A percentile compares a stretch with the other conserved stretches of the same genome.
These are phyloP conservation scores for Ephestia elutella DNA, from an alignment of 1,140 invertebrate species.

Conservation along the genomic window DNA sequence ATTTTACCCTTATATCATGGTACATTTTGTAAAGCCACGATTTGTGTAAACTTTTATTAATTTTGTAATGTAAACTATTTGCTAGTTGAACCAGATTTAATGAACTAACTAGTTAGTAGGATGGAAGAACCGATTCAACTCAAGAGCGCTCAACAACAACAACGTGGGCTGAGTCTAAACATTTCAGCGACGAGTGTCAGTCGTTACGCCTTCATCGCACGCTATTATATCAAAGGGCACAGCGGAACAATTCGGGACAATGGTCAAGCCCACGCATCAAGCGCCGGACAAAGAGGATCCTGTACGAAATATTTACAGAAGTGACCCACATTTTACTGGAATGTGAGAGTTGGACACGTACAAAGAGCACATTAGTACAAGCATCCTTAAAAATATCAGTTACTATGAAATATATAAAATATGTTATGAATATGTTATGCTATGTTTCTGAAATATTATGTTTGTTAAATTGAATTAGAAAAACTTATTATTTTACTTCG, in stretches of 20 bases:
- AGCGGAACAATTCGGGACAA: conserved; percentile 26
- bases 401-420: too few relatives aligned
- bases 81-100: too few relatives aligned
- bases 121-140: too few relatives aligned
- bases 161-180: neutral
- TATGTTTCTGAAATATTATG: too few relatives aligned
- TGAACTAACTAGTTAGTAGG: too few relatives aligned
- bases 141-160: neutral
- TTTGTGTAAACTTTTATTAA: too few relatives aligned
- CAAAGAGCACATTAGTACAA: conserved; percentile 31
- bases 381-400: neutral
- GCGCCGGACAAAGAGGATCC: conserved; percentile 32
- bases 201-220: conserved; percentile 18
- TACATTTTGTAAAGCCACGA: too few relatives aligned
- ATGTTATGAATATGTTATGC: too few relatives aligned
- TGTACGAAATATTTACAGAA: conserved; percentile 31
- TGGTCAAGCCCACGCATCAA: conserved; percentile 30
- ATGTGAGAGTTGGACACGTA: conserved; percentile 14
- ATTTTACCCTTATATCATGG: too few relatives aligned
- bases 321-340: conserved; percentile 22
- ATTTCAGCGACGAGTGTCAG: conserved; percentile 8
- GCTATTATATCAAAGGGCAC: conserved; percentile 29
- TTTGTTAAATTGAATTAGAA: too few relatives aligned
- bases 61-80: too few relatives aligned
- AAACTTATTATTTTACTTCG: too few relatives aligned